Evolutionary conservation across 2,797 vertebrate species (phyloP), one percentile per base, ranked within the genome.

Genomic region (Alauda arvensis): DNA sequence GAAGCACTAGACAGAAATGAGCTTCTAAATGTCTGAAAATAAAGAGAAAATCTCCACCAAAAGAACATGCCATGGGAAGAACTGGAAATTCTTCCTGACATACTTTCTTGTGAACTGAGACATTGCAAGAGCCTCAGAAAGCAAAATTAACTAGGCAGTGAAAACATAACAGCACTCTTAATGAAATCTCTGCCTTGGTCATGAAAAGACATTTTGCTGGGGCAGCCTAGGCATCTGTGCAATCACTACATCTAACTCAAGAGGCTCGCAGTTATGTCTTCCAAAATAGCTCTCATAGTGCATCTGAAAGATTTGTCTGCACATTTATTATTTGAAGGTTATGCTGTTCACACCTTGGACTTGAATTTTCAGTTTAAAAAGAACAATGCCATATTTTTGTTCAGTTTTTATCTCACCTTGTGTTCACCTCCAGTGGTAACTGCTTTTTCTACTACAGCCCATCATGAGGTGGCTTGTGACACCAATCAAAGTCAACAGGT

Each of bases 271-370:
- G 45, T 78, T 89, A 66, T 19, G 43, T 51, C 93, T 87, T 92
- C 70, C 80, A 83, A 94, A 91, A 85, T 33, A 87, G 87, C n/a
- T 6, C 74, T 63, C 61, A 3, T 10, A 81, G 67, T 40, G 71
- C 75, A 82, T 70, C 46, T 7, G 4, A 81, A 87, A 74, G 77
- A 18, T 67, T 88, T 85, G 33, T 78, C 87, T 85, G 59, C 65
- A 66, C 80, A 59, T 87, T 90, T 91, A 61, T 85, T 87, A 90
- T 88, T 91, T 83, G 70, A 81, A 91, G 68, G 61, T 85, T 89
- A 75, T 55, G 43, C 75, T 90, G 70, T 77, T 93, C 70, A 59
- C 80, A 92, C 77, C 80, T 71, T 56, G 31, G 69, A 81, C 80
- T 86, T 77, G 74, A 83, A 88, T 77, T 78, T 76, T n/a, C 83